Conservation (phyloP, 2,888 invertebrate species). For the Elmis aenea region DNA sequence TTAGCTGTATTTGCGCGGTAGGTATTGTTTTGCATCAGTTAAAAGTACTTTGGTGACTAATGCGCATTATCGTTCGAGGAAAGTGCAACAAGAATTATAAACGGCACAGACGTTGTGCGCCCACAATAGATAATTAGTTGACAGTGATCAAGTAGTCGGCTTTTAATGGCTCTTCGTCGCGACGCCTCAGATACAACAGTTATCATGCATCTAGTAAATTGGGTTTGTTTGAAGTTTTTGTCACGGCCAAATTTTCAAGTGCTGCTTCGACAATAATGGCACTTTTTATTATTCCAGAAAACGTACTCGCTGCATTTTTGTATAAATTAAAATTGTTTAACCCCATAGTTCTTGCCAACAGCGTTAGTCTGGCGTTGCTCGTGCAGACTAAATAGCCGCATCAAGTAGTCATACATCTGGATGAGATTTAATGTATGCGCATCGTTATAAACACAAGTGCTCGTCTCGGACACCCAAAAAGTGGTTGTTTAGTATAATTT, state of each 20-base stretch:
- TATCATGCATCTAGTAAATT: conserved; percentile 14
- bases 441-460: too few relatives aligned
- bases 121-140: conserved; percentile 21
- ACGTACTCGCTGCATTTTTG: too few relatives aligned
- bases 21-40: neutral
- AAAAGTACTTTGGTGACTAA: neutral
- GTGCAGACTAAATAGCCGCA: conserved; percentile 17
- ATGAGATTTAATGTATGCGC: too few relatives aligned
- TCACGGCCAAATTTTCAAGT: too few relatives aligned
- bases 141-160: conserved; percentile 21
- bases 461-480: conserved; percentile 19
- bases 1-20: too few relatives aligned
- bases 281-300: too few relatives aligned
- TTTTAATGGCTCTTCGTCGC: conserved; percentile 19
- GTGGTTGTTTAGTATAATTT: too few relatives aligned
- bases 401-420: conserved; percentile 14
- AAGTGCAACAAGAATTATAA: conserved; percentile 6
- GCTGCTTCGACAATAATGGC: too few relatives aligned
- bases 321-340: too few relatives aligned
- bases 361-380: conserved; percentile 9
- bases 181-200: conserved; percentile 15
- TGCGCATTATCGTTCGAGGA: neutral
- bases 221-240: too few relatives aligned
- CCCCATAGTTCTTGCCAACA: too few relatives aligned
- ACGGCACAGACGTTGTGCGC: conserved; percentile 10